Base-by-base conservation (phyloP, 2,797 vertebrate species). In the Pseudopleuronectes americanus region DNA sequence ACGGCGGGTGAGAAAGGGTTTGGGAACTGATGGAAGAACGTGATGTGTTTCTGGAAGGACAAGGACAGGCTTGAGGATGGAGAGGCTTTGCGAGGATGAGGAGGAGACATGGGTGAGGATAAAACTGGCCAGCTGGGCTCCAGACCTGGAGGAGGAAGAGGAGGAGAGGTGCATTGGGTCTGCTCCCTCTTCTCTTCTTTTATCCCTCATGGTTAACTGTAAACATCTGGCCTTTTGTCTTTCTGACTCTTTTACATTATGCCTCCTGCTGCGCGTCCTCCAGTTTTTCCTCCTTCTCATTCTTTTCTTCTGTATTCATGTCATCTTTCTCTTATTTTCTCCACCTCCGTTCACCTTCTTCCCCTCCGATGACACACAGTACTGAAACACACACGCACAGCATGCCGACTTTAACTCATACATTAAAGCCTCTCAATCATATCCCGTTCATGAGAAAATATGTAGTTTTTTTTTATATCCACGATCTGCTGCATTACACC, bases 211-310 rank as follows among this genome's bases (percentile, higher is more conserved):
- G 49, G 68, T 76, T 90, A 90, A 93, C 81, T 61, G 52, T 80
- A 85, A 91, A 87, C 91, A 93, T 84, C 84, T 90, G 85, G 77
- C 65, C 54, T 68, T 71, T 54, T 80, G 67, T 80, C 71, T 66
- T 67, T 67, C n/a, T 53, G 19, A 53, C 55, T 77, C n/a, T 41
- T 79, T 67, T 59, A 33, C 45, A 76, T 74, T 59, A 71, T 22
- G 43, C 66, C 77, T 76, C 71, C 77, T 28, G 57, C 58, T 74
- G 45, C 26, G 33, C 59, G 38, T 64, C 38, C 51, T 68, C 31
- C 41, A 58, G 24, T 67, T 57, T 33, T 31, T 65, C 33, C 12
- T 23, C 31, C 53, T 61, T 22, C 38, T 66, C 38, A 31, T 24
- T 47, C 24, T 72, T 77, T 69, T 52, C 51, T 52, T 64, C 54